phyloP scores from a whole-genome alignment of 2,113 vertebrate species.

The Symphodus melops region DNA sequence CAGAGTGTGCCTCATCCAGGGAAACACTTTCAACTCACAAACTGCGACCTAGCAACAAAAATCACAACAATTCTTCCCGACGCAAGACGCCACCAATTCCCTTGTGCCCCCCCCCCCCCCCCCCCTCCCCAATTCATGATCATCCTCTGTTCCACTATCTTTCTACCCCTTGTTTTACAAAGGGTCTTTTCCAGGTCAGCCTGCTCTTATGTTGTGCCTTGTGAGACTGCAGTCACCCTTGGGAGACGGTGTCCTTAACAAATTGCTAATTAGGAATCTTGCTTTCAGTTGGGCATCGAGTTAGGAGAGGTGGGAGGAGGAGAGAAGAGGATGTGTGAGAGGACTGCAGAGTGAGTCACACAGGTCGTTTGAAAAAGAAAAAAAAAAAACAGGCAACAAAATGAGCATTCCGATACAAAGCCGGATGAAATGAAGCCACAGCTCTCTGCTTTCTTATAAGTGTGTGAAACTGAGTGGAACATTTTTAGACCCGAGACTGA shows the following conservation, averaged over 20 bases:
- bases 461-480: background rate
- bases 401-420: slow-evolving; percentile 1
- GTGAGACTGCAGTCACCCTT: slow-evolving; percentile 51
- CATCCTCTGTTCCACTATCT: slow-evolving; percentile 28
- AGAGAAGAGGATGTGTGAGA: slow-evolving; percentile 21
- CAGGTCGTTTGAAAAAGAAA: slow-evolving; percentile 3
- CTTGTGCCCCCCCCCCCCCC: slow-evolving; percentile 41
- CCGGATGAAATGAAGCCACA: background rate
- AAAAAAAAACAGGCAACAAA: slow-evolving; percentile 41
- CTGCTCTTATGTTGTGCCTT: slow-evolving; percentile 56
- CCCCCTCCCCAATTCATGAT: slow-evolving; percentile 50
- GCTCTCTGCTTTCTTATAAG: background rate
- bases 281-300: slow-evolving; percentile 25
- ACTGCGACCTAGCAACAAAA: slow-evolving; percentile 15
- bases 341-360: slow-evolving; percentile 24
- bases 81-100: slow-evolving; percentile 57
- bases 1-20: slow-evolving; percentile 4
- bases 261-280: slow-evolving; percentile 71
- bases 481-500: background rate
- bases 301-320: slow-evolving; percentile 13
- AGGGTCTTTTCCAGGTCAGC: slow-evolving; percentile 67
- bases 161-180: slow-evolving; percentile 33
- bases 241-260: slow-evolving; percentile 68
- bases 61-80: slow-evolving; percentile 32
- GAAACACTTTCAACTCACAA: slow-evolving; percentile 40